Conservation (phyloP, 2,113 vertebrate genomes). For the Meriones unguiculatus region DNA sequence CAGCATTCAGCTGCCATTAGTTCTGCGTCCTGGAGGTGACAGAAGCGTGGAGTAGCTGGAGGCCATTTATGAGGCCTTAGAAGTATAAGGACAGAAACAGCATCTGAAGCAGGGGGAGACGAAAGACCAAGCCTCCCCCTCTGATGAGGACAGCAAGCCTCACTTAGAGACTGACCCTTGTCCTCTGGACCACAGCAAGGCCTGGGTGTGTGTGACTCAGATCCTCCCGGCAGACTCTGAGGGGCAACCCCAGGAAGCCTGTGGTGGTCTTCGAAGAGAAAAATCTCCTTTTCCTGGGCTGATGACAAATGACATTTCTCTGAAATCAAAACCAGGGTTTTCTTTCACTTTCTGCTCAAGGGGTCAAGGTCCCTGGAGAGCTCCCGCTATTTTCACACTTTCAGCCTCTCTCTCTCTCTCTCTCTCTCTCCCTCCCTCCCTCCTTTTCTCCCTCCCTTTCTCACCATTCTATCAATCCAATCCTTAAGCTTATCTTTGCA, state of each 20-base stretch:
- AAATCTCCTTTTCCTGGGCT: conserved; percentile 67
- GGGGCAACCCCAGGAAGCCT: conserved; percentile 67
- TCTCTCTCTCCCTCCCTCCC: conserved; percentile 30
- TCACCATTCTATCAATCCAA: neutral
- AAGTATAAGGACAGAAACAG: conserved; percentile 27
- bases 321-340: conserved; percentile 75
- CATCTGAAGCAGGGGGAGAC: neutral
- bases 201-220: conserved; percentile 65
- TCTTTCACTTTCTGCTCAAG: conserved; percentile 78
- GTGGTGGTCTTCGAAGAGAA: conserved; percentile 71
- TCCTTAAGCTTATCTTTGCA: neutral
- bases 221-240: conserved; percentile 49
- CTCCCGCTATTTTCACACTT: conserved; percentile 62
- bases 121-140: neutral
- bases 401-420: neutral
- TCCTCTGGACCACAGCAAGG: neutral
- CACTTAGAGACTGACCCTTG: conserved; percentile 42
- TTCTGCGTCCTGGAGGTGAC: conserved; percentile 5
- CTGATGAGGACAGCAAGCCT: neutral
- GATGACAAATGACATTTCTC: conserved; percentile 81
- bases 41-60: neutral
- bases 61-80: conserved; percentile 4
- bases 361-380: conserved; percentile 56
- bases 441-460: neutral
- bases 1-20: neutral